Evolutionary conservation across 2,888 invertebrate genomes (phyloP).

Genomic region (Hymenopus coronatus): DNA sequence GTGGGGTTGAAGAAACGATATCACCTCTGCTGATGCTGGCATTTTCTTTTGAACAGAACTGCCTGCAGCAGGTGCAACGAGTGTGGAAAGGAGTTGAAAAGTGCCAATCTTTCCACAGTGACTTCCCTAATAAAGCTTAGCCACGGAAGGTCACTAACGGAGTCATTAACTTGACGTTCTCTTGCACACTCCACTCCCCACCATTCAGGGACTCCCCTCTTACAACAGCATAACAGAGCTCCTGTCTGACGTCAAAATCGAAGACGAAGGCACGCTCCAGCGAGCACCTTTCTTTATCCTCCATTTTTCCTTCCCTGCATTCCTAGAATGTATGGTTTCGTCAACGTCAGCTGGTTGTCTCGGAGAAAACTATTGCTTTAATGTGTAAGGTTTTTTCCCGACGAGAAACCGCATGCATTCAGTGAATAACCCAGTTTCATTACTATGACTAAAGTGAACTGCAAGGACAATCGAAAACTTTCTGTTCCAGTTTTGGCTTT

Average conservation of each 20-base stretch:
- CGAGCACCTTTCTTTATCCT: not conserved
- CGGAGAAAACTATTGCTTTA: not conserved
- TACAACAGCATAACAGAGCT: not conserved
- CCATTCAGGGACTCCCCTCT: constrained; percentile 12
- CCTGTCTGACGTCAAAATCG: not conserved
- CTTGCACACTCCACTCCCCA: not conserved
- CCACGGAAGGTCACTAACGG: constrained; percentile 9
- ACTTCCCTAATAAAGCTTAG: constrained; percentile 5
- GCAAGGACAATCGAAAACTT: not conserved
- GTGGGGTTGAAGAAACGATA: not conserved
- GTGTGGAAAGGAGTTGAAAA: not conserved
- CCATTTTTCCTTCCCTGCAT: not conserved
- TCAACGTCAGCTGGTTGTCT: not conserved
- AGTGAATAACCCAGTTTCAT: not conserved
- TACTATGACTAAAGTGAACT: not conserved
- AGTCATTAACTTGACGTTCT: not conserved
- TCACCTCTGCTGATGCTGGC: constrained; percentile 22
- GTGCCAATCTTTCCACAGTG: not conserved
- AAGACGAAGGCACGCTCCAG: not conserved
- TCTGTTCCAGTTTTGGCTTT: not conserved
- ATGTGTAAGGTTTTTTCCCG: not conserved
- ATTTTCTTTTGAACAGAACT: not conserved
- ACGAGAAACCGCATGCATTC: not conserved
- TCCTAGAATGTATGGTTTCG: not conserved
- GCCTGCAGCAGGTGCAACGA: not conserved